A percentile compares a stretch with the other conserved stretches of the same genome.
Evolutionary conservation across 2,888 invertebrate species (phyloP).

Genomic region (Epirrita christyi): DNA sequence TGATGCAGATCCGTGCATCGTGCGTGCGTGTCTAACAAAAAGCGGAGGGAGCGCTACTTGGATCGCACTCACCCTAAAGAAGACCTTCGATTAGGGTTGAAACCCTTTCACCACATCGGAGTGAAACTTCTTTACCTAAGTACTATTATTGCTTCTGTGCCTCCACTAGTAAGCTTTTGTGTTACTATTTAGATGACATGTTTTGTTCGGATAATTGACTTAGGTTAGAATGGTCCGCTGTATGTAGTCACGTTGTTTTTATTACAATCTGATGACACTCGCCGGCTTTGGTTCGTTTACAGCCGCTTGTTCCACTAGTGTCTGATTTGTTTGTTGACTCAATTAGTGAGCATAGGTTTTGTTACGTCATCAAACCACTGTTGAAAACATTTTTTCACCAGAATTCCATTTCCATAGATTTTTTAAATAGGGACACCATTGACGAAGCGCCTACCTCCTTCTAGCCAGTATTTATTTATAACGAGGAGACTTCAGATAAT

Average conservation of each 20-base stretch:
- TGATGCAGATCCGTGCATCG: too few species aligned
- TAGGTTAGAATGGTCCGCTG: slow-evolving; percentile 33
- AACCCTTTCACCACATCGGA: too few species aligned
- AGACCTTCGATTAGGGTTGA: too few species aligned
- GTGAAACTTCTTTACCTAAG: slow-evolving; percentile 5
- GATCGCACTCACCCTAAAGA: too few species aligned
- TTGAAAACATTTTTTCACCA: too few species aligned
- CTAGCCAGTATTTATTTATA: slow-evolving; percentile 11
- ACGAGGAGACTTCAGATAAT: slow-evolving; percentile 31
- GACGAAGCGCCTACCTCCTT: background rate
- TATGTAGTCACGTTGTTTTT: slow-evolving; percentile 27
- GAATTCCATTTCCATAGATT: too few species aligned
- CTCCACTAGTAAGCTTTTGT: slow-evolving; percentile 40
- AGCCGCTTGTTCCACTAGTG: slow-evolving; percentile 16
- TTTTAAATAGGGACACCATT: background rate
- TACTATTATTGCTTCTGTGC: slow-evolving; percentile 26
- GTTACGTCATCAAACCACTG: slow-evolving; percentile 9
- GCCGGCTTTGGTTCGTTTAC: slow-evolving; percentile 30
- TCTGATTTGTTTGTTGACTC: slow-evolving; percentile 16
- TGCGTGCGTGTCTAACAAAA: too few species aligned
- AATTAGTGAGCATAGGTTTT: slow-evolving; percentile 17
- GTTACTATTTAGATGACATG: slow-evolving; percentile 48
- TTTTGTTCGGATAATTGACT: slow-evolving; percentile 55
- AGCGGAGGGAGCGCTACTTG: too few species aligned
- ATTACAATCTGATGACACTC: slow-evolving; percentile 33